A percentile compares a stretch with the other conserved stretches of the same genome.
These are phyloP conservation scores for Myiotriccus ornatus DNA, from an alignment of 2,797 vertebrate species.

Conservation along the genomic window DNA sequence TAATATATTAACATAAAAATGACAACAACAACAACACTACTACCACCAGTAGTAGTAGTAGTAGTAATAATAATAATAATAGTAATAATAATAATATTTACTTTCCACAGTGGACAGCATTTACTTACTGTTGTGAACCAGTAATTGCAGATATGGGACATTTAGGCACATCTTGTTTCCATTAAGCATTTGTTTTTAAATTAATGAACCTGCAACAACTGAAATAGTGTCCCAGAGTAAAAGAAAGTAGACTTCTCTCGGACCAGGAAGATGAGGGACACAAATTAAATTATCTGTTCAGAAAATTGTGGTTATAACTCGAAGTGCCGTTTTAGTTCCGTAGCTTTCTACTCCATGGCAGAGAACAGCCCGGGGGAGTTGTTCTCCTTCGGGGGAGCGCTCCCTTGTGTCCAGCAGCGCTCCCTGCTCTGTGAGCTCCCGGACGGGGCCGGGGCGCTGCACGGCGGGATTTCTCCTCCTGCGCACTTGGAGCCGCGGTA, in stretches of 20 bases:
- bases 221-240: background rate
- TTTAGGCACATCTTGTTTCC: background rate
- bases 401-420: background rate
- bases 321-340: background rate
- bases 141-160: background rate
- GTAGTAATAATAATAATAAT: no score
- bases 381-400: background rate
- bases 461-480: accelerated
- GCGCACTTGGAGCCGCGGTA: accelerated
- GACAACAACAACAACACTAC: background rate
- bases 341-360: background rate
- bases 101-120: background rate
- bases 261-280: background rate
- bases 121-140: background rate
- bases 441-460: accelerated
- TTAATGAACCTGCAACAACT: background rate
- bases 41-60: no score
- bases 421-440: background rate
- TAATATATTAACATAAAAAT: background rate
- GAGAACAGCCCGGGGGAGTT: background rate
- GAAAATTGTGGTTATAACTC: background rate
- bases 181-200: background rate
- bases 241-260: background rate
- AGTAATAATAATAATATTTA: background rate
- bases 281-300: background rate